phyloP scores from a whole-genome alignment of 2,113 vertebrate genomes.

The Brienomyrus longianalis region DNA sequence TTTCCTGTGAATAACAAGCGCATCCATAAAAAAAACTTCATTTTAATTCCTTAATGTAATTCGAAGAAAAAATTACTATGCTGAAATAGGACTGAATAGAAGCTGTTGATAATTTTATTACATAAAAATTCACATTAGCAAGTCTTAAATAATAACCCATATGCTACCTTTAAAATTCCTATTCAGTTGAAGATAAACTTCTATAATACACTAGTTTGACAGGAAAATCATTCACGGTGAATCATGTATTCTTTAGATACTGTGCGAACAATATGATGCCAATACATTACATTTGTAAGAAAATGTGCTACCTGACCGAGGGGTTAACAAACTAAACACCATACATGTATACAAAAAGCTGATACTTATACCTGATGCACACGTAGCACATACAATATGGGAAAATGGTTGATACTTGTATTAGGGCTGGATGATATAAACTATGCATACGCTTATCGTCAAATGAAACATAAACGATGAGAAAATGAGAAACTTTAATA shows the following conservation, averaged over 20 bases:
- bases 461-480: not conserved
- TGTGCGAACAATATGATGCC: not conserved
- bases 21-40: not conserved
- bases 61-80: not conserved
- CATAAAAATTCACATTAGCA: not conserved
- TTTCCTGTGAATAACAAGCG: not conserved
- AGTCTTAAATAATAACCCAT: not conserved
- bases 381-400: not conserved
- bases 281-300: not conserved
- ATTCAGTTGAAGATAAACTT: not conserved
- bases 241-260: not conserved
- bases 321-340: not conserved
- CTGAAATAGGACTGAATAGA: not conserved
- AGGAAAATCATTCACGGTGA: not conserved
- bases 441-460: not conserved
- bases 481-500: not conserved
- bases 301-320: not conserved
- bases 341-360: not conserved
- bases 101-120: not conserved
- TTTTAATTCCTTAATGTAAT: not conserved
- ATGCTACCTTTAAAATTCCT: not conserved
- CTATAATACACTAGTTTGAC: not conserved
- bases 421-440: not conserved
- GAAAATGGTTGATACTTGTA: not conserved
- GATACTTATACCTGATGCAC: not conserved